phyloP scores from a whole-genome alignment of 2,797 vertebrate species.

The Acanthiza pusilla region DNA sequence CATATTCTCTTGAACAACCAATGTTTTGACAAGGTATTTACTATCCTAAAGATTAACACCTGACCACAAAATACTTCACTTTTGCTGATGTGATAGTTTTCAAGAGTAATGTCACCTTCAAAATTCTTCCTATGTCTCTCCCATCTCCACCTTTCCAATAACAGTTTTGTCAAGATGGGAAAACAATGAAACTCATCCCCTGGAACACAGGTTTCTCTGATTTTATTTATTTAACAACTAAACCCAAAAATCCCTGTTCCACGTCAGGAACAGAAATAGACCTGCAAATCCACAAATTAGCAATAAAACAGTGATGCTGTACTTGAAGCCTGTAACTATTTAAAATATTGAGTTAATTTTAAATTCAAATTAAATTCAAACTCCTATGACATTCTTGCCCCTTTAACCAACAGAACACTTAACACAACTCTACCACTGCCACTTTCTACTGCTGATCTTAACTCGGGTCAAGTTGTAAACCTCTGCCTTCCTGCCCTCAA shows the following conservation, averaged over 20 bases:
- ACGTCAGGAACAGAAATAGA: not conserved
- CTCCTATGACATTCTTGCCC: not conserved
- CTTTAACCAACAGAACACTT: not conserved
- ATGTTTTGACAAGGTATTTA: not conserved
- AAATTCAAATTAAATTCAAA: not conserved
- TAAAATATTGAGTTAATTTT: not conserved
- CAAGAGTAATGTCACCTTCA: not conserved
- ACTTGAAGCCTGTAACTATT: not conserved
- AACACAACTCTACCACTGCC: not conserved
- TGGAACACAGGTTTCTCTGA: not conserved
- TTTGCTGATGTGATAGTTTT: rapidly evolving
- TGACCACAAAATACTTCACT: not conserved
- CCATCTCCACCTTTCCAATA: not conserved
- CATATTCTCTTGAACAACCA: not conserved
- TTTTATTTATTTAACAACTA: not conserved
- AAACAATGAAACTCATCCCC: not conserved
- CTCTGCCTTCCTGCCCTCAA: not conserved
- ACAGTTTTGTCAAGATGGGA: not conserved
- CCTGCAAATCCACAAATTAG: not conserved
- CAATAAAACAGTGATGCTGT: not conserved
- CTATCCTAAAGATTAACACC: not conserved
- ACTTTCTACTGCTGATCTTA: not conserved
- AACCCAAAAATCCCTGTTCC: not conserved
- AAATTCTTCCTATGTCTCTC: not conserved
- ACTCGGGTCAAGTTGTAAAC: not conserved